Base-by-base conservation (phyloP, 2,888 invertebrate species). In the Endotricha flammealis region DNA sequence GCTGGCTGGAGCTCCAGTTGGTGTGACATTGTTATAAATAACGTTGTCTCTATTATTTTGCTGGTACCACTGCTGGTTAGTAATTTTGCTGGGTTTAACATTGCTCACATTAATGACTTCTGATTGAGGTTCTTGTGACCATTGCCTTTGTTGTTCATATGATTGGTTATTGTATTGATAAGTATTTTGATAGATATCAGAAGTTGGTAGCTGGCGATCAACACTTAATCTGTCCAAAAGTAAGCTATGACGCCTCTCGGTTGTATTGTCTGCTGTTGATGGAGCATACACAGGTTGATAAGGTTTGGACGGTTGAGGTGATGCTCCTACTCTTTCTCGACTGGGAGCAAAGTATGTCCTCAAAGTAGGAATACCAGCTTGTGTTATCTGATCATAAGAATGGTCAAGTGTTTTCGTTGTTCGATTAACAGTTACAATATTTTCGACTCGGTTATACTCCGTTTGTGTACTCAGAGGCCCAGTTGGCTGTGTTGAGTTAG, bases 31-130 rank as follows among this genome's bases (percentile, higher is more conserved):
- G 44, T 77, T 78, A 33, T 71, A 74, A 35, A 66, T 49, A 8
- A 53, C 48, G 41, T 76, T 76, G 35, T 78, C 76, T 41, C 61
- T 72, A 23, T 57, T 70, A 17, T 52, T 66, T 36, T 80, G 78
- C 50, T 83, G 81, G 39, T 78, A 86, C 86, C 86, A 86, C 43
- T 85, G 80, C 36, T 80, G 78, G 38, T 83, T 85, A 5, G 74
- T 77, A 13, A 86, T 80, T 7, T 64, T 63, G 48, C 86, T 86
- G 2, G 86, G 86, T 42, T 86, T 86, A 0, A 86, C 78, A 42
- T 86, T 86, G 40, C 80, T 82, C 1, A 79, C 76, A 12, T 64
- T 76, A 1, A 86, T 50, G 22, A 86, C 74, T 55, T 86, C 86
- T 3, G 83, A 76, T 44, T 81, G 76, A 8, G 86, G 86, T 46